Conservation (phyloP, 2,113 vertebrate genomes). For the Cheirogaleus medius region DNA sequence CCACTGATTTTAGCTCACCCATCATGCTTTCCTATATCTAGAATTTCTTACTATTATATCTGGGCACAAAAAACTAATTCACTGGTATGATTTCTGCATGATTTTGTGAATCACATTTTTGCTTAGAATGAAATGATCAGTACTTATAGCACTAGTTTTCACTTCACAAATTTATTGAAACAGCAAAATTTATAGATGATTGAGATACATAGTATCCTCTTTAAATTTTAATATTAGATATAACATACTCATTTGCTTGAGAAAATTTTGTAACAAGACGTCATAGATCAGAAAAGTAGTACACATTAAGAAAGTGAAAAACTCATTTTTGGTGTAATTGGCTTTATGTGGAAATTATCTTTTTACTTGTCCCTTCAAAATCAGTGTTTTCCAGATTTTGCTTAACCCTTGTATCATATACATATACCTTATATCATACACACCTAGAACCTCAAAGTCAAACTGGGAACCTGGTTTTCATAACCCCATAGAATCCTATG, state of each 20-base stretch:
- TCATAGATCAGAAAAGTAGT: neutral
- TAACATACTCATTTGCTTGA: neutral
- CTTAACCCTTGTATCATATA: neutral
- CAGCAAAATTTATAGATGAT: neutral
- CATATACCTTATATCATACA: neutral
- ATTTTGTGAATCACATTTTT: neutral
- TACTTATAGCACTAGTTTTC: neutral
- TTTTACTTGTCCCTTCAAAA: neutral
- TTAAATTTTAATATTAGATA: neutral
- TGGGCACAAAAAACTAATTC: neutral
- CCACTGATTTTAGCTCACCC: rapidly evolving
- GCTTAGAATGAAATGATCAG: neutral
- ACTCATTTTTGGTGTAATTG: neutral
- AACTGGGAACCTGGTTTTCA: neutral
- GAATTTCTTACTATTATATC: neutral
- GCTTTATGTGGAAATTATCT: neutral
- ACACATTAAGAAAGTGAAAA: neutral
- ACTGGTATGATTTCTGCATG: neutral
- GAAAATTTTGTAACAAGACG: neutral
- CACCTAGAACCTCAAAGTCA: neutral
- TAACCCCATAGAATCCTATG: neutral
- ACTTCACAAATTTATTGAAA: neutral
- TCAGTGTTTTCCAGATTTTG: neutral
- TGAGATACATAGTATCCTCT: neutral
- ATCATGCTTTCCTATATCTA: neutral